These are phyloP conservation scores for Chiloscyllium punctatum DNA, from an alignment of 2,797 vertebrate genomes.

Conservation along the genomic window DNA sequence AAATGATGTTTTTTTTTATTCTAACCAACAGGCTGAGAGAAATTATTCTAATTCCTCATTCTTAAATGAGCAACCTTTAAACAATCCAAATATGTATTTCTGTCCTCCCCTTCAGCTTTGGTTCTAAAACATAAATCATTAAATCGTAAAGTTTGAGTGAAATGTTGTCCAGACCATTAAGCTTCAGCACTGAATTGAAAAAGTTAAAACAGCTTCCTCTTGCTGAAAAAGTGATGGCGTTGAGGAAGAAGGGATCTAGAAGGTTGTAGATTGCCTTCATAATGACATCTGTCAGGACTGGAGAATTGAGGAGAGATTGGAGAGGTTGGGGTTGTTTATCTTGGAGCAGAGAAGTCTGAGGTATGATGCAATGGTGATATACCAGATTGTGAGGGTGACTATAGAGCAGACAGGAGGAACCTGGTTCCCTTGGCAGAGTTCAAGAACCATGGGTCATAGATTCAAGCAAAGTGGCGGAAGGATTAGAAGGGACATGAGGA, in stretches of 20 bases:
- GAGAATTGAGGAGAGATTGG: no score
- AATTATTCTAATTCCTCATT: background rate
- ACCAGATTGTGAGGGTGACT: no score
- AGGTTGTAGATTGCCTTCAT: background rate
- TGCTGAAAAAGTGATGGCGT: background rate
- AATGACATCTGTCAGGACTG: background rate
- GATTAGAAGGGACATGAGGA: no score
- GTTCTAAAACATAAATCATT: background rate
- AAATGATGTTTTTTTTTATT: conserved; percentile 4
- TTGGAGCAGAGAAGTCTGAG: no score
- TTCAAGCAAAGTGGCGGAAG: no score
- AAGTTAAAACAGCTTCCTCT: background rate
- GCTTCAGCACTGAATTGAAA: background rate
- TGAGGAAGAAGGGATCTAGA: background rate
- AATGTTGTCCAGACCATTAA: background rate
- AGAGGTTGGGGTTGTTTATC: no score
- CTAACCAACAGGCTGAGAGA: background rate
- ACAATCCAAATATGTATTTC: background rate
- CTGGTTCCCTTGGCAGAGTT: no score
- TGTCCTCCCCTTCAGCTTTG: background rate
- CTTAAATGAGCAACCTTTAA: background rate
- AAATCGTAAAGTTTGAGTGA: background rate
- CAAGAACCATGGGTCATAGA: no score
- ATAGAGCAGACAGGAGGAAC: no score
- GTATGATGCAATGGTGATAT: no score